These are phyloP conservation scores for Meloe dianella DNA, from an alignment of 2,888 invertebrate genomes.

Conservation along the genomic window DNA sequence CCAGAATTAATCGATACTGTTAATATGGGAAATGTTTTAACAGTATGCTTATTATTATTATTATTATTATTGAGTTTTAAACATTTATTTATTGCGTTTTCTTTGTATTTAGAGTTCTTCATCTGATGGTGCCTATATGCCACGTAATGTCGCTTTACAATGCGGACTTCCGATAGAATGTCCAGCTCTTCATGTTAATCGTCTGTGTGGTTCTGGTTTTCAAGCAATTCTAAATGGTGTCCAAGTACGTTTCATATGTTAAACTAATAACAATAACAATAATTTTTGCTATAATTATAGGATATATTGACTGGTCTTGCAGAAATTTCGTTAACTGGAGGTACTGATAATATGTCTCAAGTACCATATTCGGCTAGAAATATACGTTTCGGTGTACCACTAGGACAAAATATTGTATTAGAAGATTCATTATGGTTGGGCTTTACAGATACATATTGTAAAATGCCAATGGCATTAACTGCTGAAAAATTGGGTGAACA, in stretches of 20 bases:
- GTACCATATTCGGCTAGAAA: slow-evolving; percentile 85
- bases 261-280: slow-evolving; percentile 11
- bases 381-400: slow-evolving; percentile 84
- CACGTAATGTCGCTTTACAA: slow-evolving; percentile 86
- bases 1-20: slow-evolving; percentile 90
- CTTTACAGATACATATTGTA: slow-evolving; percentile 86
- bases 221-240: slow-evolving; percentile 91
- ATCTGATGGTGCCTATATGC: slow-evolving; percentile 82
- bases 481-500: slow-evolving; percentile 92
- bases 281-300: slow-evolving; percentile 48
- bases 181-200: slow-evolving; percentile 88
- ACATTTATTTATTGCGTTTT: background rate
- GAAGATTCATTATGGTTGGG: slow-evolving; percentile 93
- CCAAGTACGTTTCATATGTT: slow-evolving; percentile 66
- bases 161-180: slow-evolving; percentile 84
- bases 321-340: slow-evolving; percentile 87
- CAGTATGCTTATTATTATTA: slow-evolving; percentile 41
- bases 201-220: slow-evolving; percentile 97
- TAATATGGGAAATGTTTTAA: slow-evolving; percentile 85
- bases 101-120: slow-evolving; percentile 69
- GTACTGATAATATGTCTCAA: slow-evolving; percentile 95
- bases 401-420: slow-evolving; percentile 77
- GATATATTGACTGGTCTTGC: slow-evolving; percentile 87
- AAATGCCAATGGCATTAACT: slow-evolving; percentile 94
- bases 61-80: background rate